Evolutionary conservation across 2,113 vertebrate genomes (phyloP).

Genomic region (Thalassoma bifasciatum): DNA sequence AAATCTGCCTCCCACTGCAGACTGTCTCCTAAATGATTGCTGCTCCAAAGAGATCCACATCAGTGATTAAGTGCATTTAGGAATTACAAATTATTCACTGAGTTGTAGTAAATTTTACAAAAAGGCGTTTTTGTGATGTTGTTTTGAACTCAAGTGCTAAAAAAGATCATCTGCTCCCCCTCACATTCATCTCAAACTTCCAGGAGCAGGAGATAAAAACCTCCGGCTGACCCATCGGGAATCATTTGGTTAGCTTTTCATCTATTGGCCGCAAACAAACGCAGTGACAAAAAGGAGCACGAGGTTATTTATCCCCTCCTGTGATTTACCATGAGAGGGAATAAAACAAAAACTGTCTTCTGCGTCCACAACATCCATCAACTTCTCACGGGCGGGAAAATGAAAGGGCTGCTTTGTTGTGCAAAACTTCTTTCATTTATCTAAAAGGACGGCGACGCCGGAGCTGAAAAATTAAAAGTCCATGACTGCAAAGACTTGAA

Average conservation of each 20-base stretch:
- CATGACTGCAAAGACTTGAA: slow-evolving; percentile 20
- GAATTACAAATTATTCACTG: slow-evolving; percentile 31
- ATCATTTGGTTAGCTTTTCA: slow-evolving; percentile 40
- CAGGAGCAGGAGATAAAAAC: slow-evolving; percentile 26
- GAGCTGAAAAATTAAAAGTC: slow-evolving; percentile 5
- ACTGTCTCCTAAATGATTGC: slow-evolving; percentile 20
- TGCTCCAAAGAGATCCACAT: slow-evolving; percentile 14
- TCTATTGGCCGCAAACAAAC: slow-evolving; percentile 34
- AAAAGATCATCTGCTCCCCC: slow-evolving; percentile 14
- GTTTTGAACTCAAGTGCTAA: slow-evolving; percentile 4
- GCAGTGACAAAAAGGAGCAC: slow-evolving; percentile 16
- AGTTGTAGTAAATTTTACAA: neutral
- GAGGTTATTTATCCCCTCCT: slow-evolving; percentile 24
- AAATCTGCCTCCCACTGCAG: slow-evolving; percentile 22
- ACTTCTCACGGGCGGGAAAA: slow-evolving; percentile 15
- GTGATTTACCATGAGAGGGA: slow-evolving; percentile 32
- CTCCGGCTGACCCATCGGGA: slow-evolving; percentile 17
- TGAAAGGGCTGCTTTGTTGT: neutral
- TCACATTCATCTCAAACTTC: slow-evolving; percentile 12
- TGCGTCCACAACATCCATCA: slow-evolving; percentile 28
- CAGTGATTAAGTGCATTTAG: neutral
- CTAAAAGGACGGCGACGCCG: neutral
- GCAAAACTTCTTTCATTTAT: slow-evolving; percentile 16
- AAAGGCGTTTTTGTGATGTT: neutral
- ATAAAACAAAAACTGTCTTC: slow-evolving; percentile 25